Evolutionary conservation across 2,113 vertebrate species (phyloP), one percentile per base, ranked within the genome.

Genomic region (Potamarius usumacintae): DNA sequence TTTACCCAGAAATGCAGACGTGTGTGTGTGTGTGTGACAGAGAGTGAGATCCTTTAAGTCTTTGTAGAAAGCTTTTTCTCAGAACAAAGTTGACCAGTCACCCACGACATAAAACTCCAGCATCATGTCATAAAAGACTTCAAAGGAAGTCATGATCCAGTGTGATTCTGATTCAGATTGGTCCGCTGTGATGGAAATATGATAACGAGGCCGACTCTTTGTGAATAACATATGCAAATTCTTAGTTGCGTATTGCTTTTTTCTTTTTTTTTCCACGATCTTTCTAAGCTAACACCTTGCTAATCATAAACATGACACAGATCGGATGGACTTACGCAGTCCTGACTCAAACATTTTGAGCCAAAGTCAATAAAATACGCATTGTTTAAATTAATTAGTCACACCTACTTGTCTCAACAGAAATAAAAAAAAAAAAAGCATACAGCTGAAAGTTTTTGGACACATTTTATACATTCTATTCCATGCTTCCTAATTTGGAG

Each of bases 31-130:
- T 62, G 17, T 20, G 17, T 34, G 78, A 60, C 55, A 10, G 77
- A 15, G 77, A 30, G 9, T 22, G 72, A 76, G 12, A 82, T 27
- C 14, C 55, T 60, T 55, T 22, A 82, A 48, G n/a, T 5, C 87
- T 90, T 90, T 90, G 83, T 89, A 77, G 74, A 65, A 18, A 10
- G 65, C 50, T 87, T 87, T 81, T 89, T 77, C 83, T 84, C 67
- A 80, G 18, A 84, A 17, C 42, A 57, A 53, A 82, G 65, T 58
- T 85, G 86, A 72, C 79, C 78, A 82, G 67, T 87, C 86, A 74
- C n/a, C 86, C 69, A 82, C 77, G 58, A 67, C n/a, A 52, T 42
- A 52, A 65, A 83, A n/a, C 82, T 22, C 25, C 14, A 52, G 18
- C 52, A 20, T 30, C 30, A 22, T 30, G 5, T 57, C 78, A 34